Conservation (phyloP, 2,113 vertebrate genomes). For the Eonycteris spelaea region DNA sequence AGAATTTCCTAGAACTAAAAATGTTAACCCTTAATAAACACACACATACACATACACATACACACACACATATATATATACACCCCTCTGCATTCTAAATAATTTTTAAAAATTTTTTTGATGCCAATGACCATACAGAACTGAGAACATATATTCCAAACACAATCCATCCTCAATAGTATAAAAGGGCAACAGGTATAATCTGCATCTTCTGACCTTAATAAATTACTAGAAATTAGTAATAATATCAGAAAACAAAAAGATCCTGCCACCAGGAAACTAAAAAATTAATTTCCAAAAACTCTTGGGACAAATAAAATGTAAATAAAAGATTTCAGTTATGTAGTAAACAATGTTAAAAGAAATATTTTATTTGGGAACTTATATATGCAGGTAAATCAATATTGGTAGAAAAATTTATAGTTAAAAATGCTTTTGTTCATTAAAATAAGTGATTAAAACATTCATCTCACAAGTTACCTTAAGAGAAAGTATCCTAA, state of each 20-base stretch:
- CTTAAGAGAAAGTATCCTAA: background rate
- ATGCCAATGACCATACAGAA: background rate
- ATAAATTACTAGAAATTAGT: background rate
- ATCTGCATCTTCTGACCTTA: background rate
- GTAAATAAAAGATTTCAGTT: background rate
- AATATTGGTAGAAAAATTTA: background rate
- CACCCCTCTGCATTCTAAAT: background rate
- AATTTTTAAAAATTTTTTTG: background rate
- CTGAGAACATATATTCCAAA: background rate
- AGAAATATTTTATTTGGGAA: background rate
- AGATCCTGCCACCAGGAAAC: fast-evolving
- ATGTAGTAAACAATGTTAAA: background rate
- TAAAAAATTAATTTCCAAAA: background rate
- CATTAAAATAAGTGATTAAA: background rate
- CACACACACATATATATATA: background rate
- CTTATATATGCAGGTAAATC: background rate
- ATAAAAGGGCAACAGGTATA: background rate
- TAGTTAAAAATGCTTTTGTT: background rate
- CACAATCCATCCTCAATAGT: background rate
- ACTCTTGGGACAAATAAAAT: background rate
- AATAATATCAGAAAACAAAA: background rate
- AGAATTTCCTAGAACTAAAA: background rate
- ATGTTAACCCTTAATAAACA: background rate
- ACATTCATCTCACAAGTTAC: background rate
- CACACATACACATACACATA: background rate